Evolutionary conservation across 2,888 invertebrate species (phyloP).

Genomic region (Campoplex nolae): DNA sequence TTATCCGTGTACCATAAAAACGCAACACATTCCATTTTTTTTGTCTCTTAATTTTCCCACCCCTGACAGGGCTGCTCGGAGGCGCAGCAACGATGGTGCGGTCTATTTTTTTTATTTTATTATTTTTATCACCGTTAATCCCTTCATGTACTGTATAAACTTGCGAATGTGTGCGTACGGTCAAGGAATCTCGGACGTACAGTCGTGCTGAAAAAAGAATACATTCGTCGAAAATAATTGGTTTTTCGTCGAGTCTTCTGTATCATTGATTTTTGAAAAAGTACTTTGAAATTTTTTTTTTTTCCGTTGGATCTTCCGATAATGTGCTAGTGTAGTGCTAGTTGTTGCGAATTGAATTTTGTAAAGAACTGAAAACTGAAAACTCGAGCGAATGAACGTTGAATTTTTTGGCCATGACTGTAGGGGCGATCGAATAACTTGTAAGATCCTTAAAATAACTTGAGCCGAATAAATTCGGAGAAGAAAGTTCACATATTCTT

Average conservation of each 20-base stretch:
- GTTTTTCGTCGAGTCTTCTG: neutral
- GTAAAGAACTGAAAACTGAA: neutral
- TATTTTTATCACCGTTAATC: slow-evolving; percentile 35
- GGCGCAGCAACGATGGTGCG: slow-evolving; percentile 74
- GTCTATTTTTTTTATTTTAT: slow-evolving; percentile 73
- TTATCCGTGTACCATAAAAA: slow-evolving; percentile 82
- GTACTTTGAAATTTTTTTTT: neutral
- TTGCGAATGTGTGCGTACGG: slow-evolving; percentile 65
- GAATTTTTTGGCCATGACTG: neutral
- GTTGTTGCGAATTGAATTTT: neutral
- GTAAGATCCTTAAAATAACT: neutral
- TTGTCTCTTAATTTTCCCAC: slow-evolving; percentile 35
- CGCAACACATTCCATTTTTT: slow-evolving; percentile 81
- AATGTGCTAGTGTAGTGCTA: neutral
- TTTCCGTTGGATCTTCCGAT: neutral
- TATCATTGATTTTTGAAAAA: neutral
- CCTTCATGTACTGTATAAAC: slow-evolving; percentile 42
- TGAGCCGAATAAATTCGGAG: neutral
- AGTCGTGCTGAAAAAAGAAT: slow-evolving; percentile 14
- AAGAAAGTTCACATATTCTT: neutral
- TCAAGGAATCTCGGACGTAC: slow-evolving; percentile 5
- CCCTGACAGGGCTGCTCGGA: slow-evolving; percentile 72
- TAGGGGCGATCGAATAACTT: neutral
- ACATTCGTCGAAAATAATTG: neutral
- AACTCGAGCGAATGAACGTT: neutral